Evolutionary conservation across 2,113 vertebrate genomes (phyloP), one percentile per base, ranked within the genome.

Genomic region (Entomyzon cyanotis): DNA sequence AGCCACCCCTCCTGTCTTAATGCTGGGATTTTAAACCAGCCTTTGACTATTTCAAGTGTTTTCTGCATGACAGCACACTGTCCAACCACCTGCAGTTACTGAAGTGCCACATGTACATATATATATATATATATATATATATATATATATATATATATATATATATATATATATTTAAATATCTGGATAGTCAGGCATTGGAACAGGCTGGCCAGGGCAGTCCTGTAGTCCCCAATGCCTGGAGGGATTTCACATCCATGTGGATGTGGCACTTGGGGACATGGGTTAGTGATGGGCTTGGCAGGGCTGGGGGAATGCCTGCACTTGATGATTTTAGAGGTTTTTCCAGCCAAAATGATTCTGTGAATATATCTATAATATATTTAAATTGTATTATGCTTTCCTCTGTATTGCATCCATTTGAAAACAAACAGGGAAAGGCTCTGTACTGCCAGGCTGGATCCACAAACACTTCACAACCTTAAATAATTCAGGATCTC

Each of bases 401-500:
- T 62, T 60, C 35, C 42, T 76, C 2, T 31, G 4, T 24, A 25
- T 11, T 44, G 18, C 30, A 63, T 23, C 39, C 14, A 0, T 24
- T 55, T 27, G 37, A 62, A 50, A 82, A 76, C 10, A 49, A 87
- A 28, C 20, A 39, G 37, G 42, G 30, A 50, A 35, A 80, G 55
- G 41, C 23, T 73, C 76, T n/a, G 28, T 19, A 8, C 31, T 7
- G 10, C 52, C 52, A 31, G 39, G 49, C 2, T 35, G 47, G 49
- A 76, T 65, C 83, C 75, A 31, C n/a, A 44, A 47, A 84, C 0
- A 0, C 24, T 23, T 81, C 42, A 59, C n/a, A 68, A 5, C 3
- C 1, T 42, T 76, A 76, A 91, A 64, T 89, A 94, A 94, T 85
- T 80, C 49, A 89, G 11, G 58, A 46, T 94, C 93, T 94, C 77